phyloP scores from a whole-genome alignment of 2,113 vertebrate species.

The Catharus fuscescens region DNA sequence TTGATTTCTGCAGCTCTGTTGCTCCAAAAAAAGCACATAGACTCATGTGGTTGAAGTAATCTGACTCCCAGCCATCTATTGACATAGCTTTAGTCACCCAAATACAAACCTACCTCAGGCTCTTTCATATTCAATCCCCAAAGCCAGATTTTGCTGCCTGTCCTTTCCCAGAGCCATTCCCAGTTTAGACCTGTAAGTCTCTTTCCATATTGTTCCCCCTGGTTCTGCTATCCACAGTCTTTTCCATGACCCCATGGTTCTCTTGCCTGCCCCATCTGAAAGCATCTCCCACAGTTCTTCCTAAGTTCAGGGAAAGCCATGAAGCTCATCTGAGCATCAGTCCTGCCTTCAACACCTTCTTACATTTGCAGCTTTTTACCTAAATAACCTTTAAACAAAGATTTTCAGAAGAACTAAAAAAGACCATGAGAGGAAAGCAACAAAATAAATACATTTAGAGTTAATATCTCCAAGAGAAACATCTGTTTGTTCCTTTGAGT shows the following conservation, averaged over 20 bases:
- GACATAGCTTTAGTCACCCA: background rate
- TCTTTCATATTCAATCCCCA: background rate
- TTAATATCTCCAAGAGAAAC: constrained; percentile 5
- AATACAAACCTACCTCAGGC: background rate
- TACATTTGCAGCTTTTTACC: background rate
- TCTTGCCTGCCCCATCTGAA: background rate
- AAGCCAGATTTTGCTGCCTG: background rate
- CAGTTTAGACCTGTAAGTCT: background rate
- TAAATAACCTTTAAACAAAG: background rate
- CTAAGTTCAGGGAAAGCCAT: background rate
- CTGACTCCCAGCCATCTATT: background rate
- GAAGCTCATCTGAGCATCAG: background rate
- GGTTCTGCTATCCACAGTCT: background rate
- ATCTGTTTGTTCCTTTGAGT: constrained; percentile 2
- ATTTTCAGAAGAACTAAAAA: background rate
- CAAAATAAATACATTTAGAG: background rate
- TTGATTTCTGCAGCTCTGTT: background rate
- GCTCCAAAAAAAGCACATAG: background rate
- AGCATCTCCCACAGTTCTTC: background rate
- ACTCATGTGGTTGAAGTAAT: constrained; percentile 5
- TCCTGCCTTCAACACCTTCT: background rate
- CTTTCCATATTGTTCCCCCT: background rate
- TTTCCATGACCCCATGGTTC: background rate
- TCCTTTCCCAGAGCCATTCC: background rate
- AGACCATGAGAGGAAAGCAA: background rate